Percentiles rank a stretch among this genome's conserved stretches.
Evolutionary conservation across 2,797 vertebrate species (phyloP).

Genomic region (Zalophus californianus): DNA sequence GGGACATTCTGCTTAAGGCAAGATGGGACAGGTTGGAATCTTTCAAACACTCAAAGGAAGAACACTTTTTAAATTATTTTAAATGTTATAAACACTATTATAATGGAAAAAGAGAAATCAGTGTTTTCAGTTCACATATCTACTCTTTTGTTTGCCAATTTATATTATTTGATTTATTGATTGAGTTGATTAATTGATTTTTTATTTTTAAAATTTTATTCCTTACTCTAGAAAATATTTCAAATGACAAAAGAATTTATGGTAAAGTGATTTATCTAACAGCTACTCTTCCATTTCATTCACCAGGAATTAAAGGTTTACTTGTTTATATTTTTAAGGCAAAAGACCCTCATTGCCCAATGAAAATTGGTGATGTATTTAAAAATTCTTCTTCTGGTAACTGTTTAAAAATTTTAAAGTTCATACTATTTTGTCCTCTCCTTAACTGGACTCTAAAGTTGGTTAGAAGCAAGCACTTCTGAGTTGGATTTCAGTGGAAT

Average conservation of each 20-base stretch:
- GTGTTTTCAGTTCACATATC: not conserved
- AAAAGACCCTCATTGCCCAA: not conserved
- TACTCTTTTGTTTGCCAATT: not conserved
- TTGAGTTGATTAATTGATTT: not conserved
- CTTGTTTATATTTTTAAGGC: slow-evolving; percentile 9
- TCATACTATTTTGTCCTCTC: not conserved
- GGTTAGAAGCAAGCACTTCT: not conserved
- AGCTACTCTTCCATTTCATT: not conserved
- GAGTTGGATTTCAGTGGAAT: not conserved
- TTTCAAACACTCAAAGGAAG: not conserved
- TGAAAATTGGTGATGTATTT: not conserved
- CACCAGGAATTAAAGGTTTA: not conserved
- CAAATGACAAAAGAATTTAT: not conserved
- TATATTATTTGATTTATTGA: slow-evolving; percentile 17
- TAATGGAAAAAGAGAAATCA: not conserved
- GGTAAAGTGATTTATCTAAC: not conserved
- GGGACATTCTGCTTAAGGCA: not conserved
- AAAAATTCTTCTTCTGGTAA: not conserved
- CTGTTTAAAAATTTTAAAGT: not conserved
- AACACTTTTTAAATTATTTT: not conserved
- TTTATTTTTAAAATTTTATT: not conserved
- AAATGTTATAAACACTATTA: not conserved
- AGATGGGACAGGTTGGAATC: not conserved
- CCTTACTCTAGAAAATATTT: slow-evolving; percentile 23
- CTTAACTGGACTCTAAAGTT: not conserved